Base-by-base conservation (phyloP, 2,888 invertebrate species). In the Sminthurinus aureus region DNA sequence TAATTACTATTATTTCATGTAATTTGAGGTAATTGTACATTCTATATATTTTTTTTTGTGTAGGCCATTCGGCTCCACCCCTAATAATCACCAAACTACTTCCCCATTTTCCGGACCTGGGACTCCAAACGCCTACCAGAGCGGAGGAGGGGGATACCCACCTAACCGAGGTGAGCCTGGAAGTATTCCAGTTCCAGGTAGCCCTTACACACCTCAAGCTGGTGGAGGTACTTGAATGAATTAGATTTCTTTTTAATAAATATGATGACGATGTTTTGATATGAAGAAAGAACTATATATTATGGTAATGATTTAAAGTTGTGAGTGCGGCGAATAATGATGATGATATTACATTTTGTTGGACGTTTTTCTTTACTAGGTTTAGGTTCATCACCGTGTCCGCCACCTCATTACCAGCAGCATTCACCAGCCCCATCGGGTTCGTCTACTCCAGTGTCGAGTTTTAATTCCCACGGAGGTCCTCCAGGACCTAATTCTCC, bases 391-490 rank as follows among this genome's bases (percentile, higher is more conserved):
- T 87, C 88, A 79, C 87, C 88, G 71, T 87, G 87, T 67, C 87
- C 87, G 82, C 87, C 87, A 83, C 96, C 94, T 89, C 96, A 94
- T 92, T 96, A 95, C 91, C 95, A 95, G 89, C 38, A n/a, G 38
- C 95, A 96, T 89, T 96, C 96, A 87, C 96, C 96, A 89, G 95
- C 94, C 89, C 96, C 95, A 88, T 96, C 93, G 89, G 96, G 94
- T 89, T 93, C 94, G 79, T 96, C 96, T 88, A 95, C 96, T 69
- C 96, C 96, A 12, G 96, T 94, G 26, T 38, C 38, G 38, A 93
- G 92, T 81, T 89, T 88, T 67, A 88, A 88, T 18, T 93, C 93
- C 71, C 87, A 92, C 91, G 58, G 52, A 52, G 51, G 51, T 52
- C 73, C 73, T 81, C 93, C 94, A 86, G 94, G 94, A 24, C 93